Percentiles rank a stretch among this genome's conserved stretches.
Conservation (phyloP, 2,888 invertebrate genomes). For the Caenorhabditis sp. region DNA sequence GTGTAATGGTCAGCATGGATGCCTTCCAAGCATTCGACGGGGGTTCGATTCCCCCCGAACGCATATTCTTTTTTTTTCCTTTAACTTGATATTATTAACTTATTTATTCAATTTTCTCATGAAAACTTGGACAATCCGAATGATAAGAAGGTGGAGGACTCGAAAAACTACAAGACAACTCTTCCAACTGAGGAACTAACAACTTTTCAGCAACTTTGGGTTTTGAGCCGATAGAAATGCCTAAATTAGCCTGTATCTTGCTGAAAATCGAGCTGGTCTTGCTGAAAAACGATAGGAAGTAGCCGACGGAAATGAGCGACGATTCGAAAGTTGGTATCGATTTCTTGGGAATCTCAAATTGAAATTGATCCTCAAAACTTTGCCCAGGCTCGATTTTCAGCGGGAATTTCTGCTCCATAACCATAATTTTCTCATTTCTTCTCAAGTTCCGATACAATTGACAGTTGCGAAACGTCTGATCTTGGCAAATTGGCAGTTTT, state of each 20-base stretch:
- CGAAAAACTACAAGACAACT: neutral
- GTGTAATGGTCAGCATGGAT: constrained; percentile 78
- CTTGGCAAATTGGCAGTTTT: neutral
- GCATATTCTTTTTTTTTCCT: constrained; percentile 54
- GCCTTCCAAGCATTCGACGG: constrained; percentile 78
- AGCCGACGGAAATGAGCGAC: neutral
- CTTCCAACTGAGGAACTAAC: neutral
- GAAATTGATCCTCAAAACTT: neutral
- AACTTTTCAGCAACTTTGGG: no score
- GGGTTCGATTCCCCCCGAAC: constrained; percentile 77
- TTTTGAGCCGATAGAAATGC: neutral
- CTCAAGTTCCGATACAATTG: neutral
- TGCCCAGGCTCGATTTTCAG: neutral
- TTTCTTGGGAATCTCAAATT: neutral
- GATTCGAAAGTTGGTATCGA: neutral
- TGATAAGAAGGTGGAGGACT: constrained; percentile 2
- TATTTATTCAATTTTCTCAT: constrained; percentile 1
- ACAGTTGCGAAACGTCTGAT: neutral
- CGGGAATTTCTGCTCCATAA: neutral
- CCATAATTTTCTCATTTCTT: neutral
- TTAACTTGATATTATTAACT: neutral
- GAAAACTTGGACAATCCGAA: neutral
- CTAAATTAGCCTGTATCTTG: neutral
- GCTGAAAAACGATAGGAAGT: neutral
- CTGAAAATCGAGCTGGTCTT: neutral